Conservation (phyloP, 2,797 vertebrate species). For the Balearica regulorum region DNA sequence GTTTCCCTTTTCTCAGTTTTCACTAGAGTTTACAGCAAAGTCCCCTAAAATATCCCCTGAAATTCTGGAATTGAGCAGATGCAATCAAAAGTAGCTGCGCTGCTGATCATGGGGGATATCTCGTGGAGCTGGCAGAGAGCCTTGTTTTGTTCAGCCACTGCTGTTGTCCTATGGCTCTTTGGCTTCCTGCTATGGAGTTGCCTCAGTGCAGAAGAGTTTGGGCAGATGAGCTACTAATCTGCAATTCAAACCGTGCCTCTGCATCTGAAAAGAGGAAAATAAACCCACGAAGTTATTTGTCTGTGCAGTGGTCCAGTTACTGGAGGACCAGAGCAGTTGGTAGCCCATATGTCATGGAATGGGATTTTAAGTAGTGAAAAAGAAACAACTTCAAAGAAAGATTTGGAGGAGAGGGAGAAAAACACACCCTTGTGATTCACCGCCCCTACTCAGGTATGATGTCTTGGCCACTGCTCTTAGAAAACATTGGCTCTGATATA, state of each 20-base stretch:
- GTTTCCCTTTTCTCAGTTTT: not conserved
- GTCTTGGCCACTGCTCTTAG: not conserved
- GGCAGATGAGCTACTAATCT: not conserved
- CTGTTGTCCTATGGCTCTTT: conserved; percentile 7
- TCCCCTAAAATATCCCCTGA: not conserved
- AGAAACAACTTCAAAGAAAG: not conserved
- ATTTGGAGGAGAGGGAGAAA: not conserved
- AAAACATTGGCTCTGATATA: not conserved
- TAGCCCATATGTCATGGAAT: not conserved
- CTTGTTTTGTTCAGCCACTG: not conserved
- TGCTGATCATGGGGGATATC: not conserved
- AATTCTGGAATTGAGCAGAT: not conserved
- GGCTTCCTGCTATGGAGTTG: not conserved
- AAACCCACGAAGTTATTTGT: not conserved
- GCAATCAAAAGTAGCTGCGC: not conserved
- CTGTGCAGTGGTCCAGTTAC: not conserved
- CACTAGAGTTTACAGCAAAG: not conserved
- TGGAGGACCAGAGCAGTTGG: not conserved
- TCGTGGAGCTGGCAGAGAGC: not conserved
- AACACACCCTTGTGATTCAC: not conserved
- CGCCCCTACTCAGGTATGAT: not conserved
- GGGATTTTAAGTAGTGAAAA: not conserved
- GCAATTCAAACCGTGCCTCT: not conserved
- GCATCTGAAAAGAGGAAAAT: not conserved
- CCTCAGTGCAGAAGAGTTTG: not conserved